phyloP scores from a whole-genome alignment of 2,113 vertebrate genomes.

The Willisornis vidua region DNA sequence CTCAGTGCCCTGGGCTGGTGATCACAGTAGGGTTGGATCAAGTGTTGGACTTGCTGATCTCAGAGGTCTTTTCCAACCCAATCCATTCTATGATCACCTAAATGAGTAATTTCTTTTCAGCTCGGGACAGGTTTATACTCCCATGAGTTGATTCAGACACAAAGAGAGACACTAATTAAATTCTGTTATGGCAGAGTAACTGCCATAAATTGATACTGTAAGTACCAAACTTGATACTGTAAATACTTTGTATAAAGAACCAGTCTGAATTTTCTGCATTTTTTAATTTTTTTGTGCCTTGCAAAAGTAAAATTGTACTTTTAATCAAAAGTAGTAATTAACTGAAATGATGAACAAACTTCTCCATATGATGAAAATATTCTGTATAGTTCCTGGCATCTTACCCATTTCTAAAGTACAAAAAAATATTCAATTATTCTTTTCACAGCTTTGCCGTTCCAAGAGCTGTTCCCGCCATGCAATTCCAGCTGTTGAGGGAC shows the following conservation, averaged over 20 bases:
- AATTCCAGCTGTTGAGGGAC: not conserved
- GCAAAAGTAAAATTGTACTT: not conserved
- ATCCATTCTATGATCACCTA: too few relatives aligned
- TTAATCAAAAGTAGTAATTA: not conserved
- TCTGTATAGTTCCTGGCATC: not conserved
- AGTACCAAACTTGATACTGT: not conserved
- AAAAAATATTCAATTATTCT: not conserved
- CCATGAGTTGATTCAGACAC: not conserved
- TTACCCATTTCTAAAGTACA: not conserved
- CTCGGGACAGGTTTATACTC: not conserved
- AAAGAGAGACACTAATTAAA: not conserved
- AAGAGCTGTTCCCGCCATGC: not conserved
- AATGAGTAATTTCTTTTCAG: not conserved
- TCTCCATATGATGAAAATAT: not conserved
- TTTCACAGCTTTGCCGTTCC: not conserved
- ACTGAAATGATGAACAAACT: not conserved
- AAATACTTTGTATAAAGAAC: not conserved
- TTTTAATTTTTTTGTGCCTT: not conserved
- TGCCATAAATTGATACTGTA: not conserved
- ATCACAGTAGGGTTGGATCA: too few relatives aligned
- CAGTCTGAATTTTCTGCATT: not conserved
- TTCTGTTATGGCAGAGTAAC: not conserved
- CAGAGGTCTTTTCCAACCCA: too few relatives aligned
- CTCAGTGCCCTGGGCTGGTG: too few relatives aligned
- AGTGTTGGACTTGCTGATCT: too few relatives aligned